phyloP scores from a whole-genome alignment of 2,797 vertebrate genomes.

The Coccyzus lansbergi region DNA sequence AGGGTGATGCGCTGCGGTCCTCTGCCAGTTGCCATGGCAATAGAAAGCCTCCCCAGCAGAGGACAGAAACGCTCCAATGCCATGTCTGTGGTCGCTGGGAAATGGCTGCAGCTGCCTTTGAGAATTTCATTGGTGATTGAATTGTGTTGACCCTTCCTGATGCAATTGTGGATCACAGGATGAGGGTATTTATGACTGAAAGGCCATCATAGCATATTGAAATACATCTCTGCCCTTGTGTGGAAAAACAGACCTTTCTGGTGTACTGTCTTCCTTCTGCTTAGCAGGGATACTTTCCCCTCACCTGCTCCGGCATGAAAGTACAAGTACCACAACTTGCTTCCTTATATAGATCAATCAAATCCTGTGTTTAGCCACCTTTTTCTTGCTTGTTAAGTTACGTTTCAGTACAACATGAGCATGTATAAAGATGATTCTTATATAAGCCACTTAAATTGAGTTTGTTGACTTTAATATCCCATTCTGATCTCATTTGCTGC shows the following conservation, averaged over 20 bases:
- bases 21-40: conserved; percentile 78
- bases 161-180: background rate
- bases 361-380: background rate
- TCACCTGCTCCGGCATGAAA: background rate
- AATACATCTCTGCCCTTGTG: background rate
- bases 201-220: background rate
- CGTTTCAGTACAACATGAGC: background rate
- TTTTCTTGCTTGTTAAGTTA: background rate
- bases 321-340: background rate
- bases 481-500: background rate
- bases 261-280: background rate
- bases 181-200: background rate
- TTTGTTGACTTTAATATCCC: background rate
- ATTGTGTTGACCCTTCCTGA: background rate
- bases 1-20: conserved; percentile 18
- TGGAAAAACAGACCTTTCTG: background rate
- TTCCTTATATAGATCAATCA: background rate
- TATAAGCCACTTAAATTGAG: background rate
- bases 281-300: background rate
- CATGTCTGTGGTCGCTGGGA: conserved; percentile 53
- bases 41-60: conserved; percentile 61
- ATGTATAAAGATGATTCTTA: background rate
- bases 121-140: background rate
- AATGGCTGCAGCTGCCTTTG: background rate
- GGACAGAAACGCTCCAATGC: conserved; percentile 48